Evolutionary conservation across 2,797 vertebrate species (phyloP).

Genomic region (Knipowitschia caucasica): DNA sequence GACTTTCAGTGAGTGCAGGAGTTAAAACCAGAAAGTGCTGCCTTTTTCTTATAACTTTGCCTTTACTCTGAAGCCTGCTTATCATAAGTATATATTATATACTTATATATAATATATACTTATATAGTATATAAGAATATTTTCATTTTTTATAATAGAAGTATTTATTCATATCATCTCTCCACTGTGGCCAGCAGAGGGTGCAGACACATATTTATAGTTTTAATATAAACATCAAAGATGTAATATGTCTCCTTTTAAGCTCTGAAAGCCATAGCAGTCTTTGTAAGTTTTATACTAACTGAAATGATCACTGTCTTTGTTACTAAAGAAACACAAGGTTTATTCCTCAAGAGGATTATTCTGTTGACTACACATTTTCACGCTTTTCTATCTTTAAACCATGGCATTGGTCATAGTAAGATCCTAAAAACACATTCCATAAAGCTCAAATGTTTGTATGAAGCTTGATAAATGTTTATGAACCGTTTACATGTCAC

Average conservation of each 20-base stretch:
- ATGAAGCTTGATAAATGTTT: constrained; percentile 46
- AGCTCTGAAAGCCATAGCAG: constrained; percentile 48
- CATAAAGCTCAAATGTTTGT: constrained; percentile 30
- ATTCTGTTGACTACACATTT: too few species aligned
- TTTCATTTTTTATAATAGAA: too few species aligned
- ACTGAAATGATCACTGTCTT: neutral
- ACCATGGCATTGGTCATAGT: too few species aligned
- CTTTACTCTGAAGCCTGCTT: too few species aligned
- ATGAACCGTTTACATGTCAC: constrained; percentile 56
- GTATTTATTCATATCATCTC: neutral
- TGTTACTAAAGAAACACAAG: constrained; percentile 15
- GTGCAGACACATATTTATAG: too few species aligned
- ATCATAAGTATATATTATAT: too few species aligned
- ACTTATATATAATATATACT: too few species aligned
- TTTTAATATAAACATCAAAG: too few species aligned
- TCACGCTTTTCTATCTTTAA: constrained; percentile 6
- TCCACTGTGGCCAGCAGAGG: neutral
- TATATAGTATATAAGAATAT: neutral
- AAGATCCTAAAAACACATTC: constrained; percentile 54
- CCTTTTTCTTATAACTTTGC: too few species aligned
- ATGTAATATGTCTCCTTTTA: constrained; percentile 1
- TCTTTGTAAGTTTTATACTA: constrained; percentile 28
- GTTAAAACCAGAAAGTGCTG: too few species aligned
- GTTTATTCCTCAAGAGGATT: constrained; percentile 1
- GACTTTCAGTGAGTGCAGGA: too few species aligned